These are phyloP conservation scores for Therioaphis trifolii DNA, from an alignment of 2,888 invertebrate genomes.

Conservation along the genomic window DNA sequence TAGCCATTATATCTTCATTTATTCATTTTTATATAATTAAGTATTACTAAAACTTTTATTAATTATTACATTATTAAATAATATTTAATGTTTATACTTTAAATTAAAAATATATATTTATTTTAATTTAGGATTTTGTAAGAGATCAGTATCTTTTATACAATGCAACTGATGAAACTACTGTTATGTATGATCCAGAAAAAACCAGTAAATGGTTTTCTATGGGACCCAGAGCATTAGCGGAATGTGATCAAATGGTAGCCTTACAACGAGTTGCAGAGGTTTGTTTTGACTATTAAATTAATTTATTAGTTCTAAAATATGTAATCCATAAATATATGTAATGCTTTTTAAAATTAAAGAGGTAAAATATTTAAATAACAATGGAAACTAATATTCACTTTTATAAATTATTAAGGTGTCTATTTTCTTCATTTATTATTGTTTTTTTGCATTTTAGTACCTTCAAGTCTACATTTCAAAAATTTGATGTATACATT, in stretches of 20 bases:
- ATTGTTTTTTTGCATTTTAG: neutral
- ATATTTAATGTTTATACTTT: no score
- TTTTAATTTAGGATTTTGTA: slow-evolving; percentile 48
- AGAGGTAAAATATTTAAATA: no score
- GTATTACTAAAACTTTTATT: neutral
- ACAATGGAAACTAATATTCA: no score
- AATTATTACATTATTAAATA: neutral
- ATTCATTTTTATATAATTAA: neutral
- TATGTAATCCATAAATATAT: no score
- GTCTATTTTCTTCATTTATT: neutral
- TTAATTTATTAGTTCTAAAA: no score
- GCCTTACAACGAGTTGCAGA: slow-evolving; percentile 14
- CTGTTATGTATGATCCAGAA: slow-evolving; percentile 42
- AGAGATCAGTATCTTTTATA: slow-evolving; percentile 37
- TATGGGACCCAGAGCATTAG: slow-evolving; percentile 43
- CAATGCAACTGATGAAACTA: slow-evolving; percentile 46
- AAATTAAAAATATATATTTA: no score
- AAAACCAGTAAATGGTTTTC: slow-evolving; percentile 53
- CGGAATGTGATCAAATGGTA: slow-evolving; percentile 22
- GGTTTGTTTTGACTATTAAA: slow-evolving; percentile 11
- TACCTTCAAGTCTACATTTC: no score
- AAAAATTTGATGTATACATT: no score
- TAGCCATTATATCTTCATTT: no score
- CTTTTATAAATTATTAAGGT: no score
- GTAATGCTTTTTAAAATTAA: no score